Conservation (phyloP, 2,888 invertebrate species). For the Oscheius sp. region DNA sequence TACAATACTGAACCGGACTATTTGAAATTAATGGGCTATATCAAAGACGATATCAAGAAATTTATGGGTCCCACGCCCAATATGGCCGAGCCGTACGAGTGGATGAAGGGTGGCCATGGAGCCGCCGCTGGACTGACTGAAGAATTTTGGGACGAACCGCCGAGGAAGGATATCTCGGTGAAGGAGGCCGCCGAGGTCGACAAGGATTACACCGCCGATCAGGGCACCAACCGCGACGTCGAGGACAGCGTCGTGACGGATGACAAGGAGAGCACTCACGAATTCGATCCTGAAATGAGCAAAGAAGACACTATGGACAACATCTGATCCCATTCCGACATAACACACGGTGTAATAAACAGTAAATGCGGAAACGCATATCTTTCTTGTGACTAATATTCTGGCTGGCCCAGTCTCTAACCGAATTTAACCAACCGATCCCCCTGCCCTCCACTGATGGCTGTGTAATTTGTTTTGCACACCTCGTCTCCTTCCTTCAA, state of each 20-base stretch:
- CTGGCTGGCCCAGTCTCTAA: neutral
- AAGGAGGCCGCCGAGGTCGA: constrained; percentile 41
- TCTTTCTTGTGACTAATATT: too few species aligned
- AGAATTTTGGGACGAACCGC: constrained; percentile 42
- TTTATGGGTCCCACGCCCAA: too few species aligned
- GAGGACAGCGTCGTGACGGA: constrained; percentile 60
- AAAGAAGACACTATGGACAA: constrained; percentile 64
- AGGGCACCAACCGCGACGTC: constrained; percentile 42
- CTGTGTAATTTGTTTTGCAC: constrained; percentile 17
- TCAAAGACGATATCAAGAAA: constrained; percentile 57
- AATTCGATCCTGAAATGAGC: constrained; percentile 53
- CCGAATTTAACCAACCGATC: constrained; percentile 29
- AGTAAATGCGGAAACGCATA: too few species aligned
- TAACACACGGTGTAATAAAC: too few species aligned
- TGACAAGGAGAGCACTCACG: constrained; percentile 42
- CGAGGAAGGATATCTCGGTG: constrained; percentile 47
- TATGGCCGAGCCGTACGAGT: constrained; percentile 66
- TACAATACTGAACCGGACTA: constrained; percentile 62
- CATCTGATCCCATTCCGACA: constrained; percentile 8
- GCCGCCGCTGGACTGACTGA: too few species aligned
- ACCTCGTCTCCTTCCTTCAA: constrained; percentile 3
- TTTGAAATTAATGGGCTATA: constrained; percentile 43
- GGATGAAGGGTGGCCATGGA: constrained; percentile 51
- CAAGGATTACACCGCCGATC: constrained; percentile 25
- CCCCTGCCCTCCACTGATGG: constrained; percentile 2